phyloP scores from a whole-genome alignment of 2,113 vertebrate genomes.

The pig (Sus scrofa) region DNA sequence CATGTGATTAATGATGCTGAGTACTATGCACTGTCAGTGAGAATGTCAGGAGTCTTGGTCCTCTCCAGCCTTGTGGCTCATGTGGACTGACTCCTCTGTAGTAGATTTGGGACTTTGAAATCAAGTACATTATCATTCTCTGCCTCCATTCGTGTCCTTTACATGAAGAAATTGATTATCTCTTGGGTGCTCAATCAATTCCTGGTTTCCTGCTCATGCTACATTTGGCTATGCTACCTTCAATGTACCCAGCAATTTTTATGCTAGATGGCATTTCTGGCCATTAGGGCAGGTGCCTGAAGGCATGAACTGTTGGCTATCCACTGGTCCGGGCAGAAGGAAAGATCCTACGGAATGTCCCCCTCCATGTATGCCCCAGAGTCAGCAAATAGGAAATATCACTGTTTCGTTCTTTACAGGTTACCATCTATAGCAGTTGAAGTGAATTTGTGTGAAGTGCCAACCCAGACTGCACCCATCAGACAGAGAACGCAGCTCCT shows the following conservation, averaged over 20 bases:
- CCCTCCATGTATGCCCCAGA: not conserved
- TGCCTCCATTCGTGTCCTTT: not conserved
- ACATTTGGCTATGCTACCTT: not conserved
- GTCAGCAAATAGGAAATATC: not conserved
- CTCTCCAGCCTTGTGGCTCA: not conserved
- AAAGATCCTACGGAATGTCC: not conserved
- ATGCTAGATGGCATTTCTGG: not conserved
- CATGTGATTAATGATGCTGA: not conserved
- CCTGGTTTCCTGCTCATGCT: not conserved
- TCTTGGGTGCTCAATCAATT: not conserved
- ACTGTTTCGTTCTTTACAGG: not conserved
- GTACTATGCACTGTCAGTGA: not conserved
- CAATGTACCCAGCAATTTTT: not conserved
- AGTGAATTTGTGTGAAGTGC: not conserved
- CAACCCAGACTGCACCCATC: not conserved
- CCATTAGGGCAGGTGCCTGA: not conserved
- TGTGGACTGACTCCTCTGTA: not conserved
- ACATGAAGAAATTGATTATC: not conserved
- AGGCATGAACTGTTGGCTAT: not conserved
- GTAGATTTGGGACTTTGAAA: slow-evolving; percentile 17
- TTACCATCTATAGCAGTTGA: not conserved
- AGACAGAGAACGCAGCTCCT: not conserved
- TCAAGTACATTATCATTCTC: slow-evolving; percentile 37
- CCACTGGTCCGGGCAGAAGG: not conserved
- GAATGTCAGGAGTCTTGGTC: not conserved